phyloP scores from a whole-genome alignment of 1,140 invertebrate genomes.

The Papilio machaon region DNA sequence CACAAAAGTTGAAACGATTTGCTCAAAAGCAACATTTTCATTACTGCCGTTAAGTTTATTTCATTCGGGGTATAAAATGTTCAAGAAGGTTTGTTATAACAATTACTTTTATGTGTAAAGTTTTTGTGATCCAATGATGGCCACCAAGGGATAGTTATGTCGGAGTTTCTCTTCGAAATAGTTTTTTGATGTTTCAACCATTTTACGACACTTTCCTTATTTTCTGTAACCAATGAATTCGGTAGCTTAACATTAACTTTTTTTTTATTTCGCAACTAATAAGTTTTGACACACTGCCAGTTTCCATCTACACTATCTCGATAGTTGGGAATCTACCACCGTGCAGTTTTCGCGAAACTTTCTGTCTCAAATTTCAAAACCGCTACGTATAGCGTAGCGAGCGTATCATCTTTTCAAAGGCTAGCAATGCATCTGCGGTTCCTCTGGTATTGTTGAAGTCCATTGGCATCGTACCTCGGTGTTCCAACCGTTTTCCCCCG shows the following conservation, averaged over 20 bases:
- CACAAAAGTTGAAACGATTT: background rate
- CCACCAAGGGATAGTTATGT: background rate
- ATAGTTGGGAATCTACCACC: no score
- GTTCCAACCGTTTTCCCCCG: no score
- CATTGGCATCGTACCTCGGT: no score
- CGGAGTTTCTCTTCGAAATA: background rate
- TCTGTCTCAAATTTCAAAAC: no score
- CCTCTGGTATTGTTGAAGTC: no score
- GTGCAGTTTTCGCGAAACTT: no score
- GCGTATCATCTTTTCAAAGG: no score
- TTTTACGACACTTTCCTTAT: background rate
- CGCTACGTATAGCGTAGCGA: no score
- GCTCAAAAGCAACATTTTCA: background rate
- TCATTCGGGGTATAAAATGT: background rate
- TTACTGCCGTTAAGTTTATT: background rate
- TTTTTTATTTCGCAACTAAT: background rate
- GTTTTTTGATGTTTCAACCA: background rate
- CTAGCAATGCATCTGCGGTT: no score
- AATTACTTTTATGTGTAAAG: constrained; percentile 3
- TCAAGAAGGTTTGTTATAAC: constrained; percentile 5
- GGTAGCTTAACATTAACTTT: background rate
- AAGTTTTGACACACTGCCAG: background rate
- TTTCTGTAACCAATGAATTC: background rate
- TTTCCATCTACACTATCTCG: no score
- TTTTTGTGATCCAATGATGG: background rate